These are phyloP conservation scores for Shargacucullia verbasci DNA, from an alignment of 2,888 invertebrate species.

Conservation along the genomic window DNA sequence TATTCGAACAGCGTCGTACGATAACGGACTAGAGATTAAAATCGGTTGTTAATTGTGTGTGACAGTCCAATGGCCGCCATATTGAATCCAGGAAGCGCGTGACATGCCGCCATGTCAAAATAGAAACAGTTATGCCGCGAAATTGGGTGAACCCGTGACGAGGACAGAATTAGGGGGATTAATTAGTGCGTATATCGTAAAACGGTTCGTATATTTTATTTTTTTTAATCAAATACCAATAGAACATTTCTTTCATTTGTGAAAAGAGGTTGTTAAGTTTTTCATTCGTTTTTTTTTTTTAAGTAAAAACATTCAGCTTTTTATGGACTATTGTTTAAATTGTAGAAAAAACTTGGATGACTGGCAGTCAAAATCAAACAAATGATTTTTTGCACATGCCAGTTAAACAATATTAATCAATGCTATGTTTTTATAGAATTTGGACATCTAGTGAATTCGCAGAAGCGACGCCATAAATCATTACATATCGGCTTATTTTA, in stretches of 20 bases:
- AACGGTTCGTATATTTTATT: conserved; percentile 29
- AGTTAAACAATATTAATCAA: conserved; percentile 44
- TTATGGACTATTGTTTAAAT: conserved; percentile 35
- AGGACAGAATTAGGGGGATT: conserved; percentile 51
- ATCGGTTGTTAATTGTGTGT: conserved; percentile 60
- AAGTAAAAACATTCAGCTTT: conserved; percentile 9
- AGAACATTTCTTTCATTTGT: neutral
- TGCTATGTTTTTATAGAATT: conserved; percentile 23
- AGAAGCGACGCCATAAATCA: conserved; percentile 47
- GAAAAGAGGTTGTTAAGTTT: conserved; percentile 17
- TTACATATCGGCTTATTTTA: conserved; percentile 20
- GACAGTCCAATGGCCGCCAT: conserved; percentile 67
- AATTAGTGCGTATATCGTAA: conserved; percentile 43
- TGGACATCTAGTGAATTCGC: conserved; percentile 17
- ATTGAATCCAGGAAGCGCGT: conserved; percentile 76
- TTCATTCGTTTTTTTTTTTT: neutral
- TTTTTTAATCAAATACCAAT: conserved; percentile 12
- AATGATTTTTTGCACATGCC: conserved; percentile 16
- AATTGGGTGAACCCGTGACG: conserved; percentile 73
- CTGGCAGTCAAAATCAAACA: conserved; percentile 33
- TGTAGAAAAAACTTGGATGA: conserved; percentile 30
- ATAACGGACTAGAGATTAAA: conserved; percentile 61
- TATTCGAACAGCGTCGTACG: conserved; percentile 56
- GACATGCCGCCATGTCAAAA: conserved; percentile 77
- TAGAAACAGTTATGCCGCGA: conserved; percentile 77